Evolutionary conservation across 2,888 invertebrate genomes (phyloP).

Genomic region (Aplocera efformata): DNA sequence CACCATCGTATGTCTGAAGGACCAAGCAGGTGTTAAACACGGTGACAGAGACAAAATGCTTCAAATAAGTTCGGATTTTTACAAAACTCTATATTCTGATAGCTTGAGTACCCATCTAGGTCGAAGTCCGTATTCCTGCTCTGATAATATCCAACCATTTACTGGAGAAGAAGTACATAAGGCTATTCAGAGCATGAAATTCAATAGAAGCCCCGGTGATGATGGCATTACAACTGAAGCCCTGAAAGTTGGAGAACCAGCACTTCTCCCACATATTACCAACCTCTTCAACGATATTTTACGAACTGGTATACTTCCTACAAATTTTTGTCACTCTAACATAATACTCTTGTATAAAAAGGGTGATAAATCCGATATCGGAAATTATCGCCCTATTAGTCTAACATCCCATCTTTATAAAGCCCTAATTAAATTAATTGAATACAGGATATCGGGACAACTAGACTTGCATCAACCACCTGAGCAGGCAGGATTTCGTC

Average conservation of each 20-base stretch:
- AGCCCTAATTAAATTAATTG: not conserved
- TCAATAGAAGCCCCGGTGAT: not conserved
- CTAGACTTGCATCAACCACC: no score
- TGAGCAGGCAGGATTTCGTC: no score
- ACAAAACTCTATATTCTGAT: not conserved
- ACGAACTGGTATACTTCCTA: no score
- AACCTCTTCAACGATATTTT: not conserved
- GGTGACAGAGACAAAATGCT: not conserved
- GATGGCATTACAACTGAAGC: not conserved
- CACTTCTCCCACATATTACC: not conserved
- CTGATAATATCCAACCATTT: not conserved
- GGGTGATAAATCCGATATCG: not conserved
- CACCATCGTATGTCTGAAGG: not conserved
- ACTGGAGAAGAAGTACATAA: not conserved
- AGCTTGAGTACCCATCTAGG: not conserved
- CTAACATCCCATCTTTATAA: not conserved
- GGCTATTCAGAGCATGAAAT: not conserved
- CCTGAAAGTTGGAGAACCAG: not conserved
- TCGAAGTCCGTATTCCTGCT: not conserved
- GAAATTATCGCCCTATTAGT: conserved; percentile 4
- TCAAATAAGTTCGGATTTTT: not conserved
- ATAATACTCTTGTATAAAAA: no score
- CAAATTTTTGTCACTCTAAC: no score
- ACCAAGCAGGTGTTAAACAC: not conserved
- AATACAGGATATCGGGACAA: no score